Evolutionary conservation across 2,797 vertebrate genomes (phyloP).

Genomic region (Graptemys geographica): DNA sequence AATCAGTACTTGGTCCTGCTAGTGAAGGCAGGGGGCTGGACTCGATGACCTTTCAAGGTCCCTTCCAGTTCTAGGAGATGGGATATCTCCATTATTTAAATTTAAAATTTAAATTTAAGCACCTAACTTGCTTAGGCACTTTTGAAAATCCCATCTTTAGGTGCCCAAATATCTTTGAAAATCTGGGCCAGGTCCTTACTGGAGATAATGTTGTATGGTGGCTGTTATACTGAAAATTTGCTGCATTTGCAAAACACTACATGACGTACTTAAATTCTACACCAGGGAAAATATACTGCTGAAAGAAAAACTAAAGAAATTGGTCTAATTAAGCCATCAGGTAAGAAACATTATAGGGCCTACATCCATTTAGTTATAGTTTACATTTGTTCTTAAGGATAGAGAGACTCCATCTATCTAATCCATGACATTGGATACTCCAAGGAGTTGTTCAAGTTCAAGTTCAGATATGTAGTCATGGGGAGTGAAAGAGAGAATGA

Average conservation of each 20-base stretch:
- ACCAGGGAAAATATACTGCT: neutral
- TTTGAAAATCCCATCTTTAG: neutral
- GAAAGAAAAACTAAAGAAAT: neutral
- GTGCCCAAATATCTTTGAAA: fast-evolving
- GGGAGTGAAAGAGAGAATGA: neutral
- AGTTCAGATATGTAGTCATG: neutral
- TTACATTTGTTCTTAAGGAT: neutral
- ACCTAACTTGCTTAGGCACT: too few relatives aligned
- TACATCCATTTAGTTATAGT: neutral
- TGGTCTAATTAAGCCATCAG: neutral
- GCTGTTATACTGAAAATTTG: neutral
- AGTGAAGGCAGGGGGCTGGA: too few relatives aligned
- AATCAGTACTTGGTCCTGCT: too few relatives aligned
- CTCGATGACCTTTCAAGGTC: too few relatives aligned
- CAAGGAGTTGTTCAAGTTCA: neutral
- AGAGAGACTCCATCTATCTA: neutral
- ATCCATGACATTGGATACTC: neutral
- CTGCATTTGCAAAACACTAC: neutral
- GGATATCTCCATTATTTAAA: too few relatives aligned
- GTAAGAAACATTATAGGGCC: neutral
- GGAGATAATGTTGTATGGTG: too few relatives aligned
- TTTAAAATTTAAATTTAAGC: too few relatives aligned
- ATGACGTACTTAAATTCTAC: neutral
- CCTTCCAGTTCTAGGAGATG: too few relatives aligned
- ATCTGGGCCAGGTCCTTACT: neutral